Percentiles rank a stretch among this genome's conserved stretches.
Conservation (phyloP, 2,113 vertebrate species). For the Syngnathus scovelli region DNA sequence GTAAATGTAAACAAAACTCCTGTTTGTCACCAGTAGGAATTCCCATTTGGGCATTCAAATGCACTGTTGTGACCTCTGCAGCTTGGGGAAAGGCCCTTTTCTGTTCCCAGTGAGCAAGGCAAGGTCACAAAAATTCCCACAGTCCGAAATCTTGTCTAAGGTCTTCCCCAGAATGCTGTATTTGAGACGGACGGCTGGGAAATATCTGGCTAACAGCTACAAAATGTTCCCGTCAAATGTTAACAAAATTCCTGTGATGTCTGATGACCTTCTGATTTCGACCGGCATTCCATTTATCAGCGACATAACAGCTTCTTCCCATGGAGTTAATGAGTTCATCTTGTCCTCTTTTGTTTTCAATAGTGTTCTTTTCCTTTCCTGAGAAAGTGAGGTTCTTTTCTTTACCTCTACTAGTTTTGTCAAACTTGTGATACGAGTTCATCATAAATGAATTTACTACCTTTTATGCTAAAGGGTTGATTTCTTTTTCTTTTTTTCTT, state of each 20-base stretch:
- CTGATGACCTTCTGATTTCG: background rate
- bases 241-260: background rate
- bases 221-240: background rate
- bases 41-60: background rate
- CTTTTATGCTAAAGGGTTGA: too few species aligned
- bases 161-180: slow-evolving; percentile 1
- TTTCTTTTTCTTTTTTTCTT: too few species aligned
- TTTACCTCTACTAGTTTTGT: too few species aligned
- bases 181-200: background rate
- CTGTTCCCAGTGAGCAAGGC: background rate
- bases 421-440: too few species aligned
- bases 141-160: background rate
- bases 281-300: background rate
- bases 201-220: background rate
- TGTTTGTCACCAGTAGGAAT: slow-evolving; percentile 1
- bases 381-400: background rate
- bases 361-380: background rate
- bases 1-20: background rate
- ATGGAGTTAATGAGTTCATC: too few species aligned
- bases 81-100: background rate
- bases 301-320: background rate
- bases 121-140: background rate
- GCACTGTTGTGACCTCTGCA: background rate
- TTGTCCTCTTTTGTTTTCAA: too few species aligned
- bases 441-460: too few species aligned